Evolutionary conservation across 2,113 vertebrate genomes (phyloP).

Genomic region (Xenus cinereus): DNA sequence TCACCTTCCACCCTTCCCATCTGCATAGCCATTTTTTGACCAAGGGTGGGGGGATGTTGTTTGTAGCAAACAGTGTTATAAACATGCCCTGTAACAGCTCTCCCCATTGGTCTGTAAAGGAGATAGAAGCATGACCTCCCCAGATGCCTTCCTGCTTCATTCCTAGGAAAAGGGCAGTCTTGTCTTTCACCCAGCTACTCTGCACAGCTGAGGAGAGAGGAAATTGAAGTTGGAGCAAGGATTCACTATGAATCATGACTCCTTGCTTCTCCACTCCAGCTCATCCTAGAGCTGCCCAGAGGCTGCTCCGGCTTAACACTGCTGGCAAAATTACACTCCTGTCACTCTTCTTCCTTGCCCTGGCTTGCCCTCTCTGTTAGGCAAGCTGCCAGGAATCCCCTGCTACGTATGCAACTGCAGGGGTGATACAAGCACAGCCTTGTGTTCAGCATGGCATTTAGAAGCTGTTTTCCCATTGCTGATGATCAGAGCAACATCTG

Average conservation of each 20-base stretch:
- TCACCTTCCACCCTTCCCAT: not conserved
- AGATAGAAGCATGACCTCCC: not conserved
- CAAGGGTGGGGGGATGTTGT: not conserved
- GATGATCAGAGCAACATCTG: conserved; percentile 22
- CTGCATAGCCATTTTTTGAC: not conserved
- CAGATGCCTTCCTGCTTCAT: not conserved
- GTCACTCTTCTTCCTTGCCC: not conserved
- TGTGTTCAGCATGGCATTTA: not conserved
- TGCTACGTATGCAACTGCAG: not conserved
- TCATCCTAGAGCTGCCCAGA: not conserved
- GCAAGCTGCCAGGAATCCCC: conserved; percentile 9
- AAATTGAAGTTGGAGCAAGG: not conserved
- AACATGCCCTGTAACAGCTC: not conserved
- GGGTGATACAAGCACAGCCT: conserved; percentile 4
- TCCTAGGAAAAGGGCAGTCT: not conserved
- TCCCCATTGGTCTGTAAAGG: not conserved
- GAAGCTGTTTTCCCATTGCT: not conserved
- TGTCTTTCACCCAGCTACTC: not conserved
- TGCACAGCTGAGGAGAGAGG: not conserved
- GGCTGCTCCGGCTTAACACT: not conserved
- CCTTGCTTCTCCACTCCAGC: not conserved
- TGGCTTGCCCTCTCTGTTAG: not conserved
- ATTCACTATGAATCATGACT: not conserved
- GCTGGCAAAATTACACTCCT: not conserved
- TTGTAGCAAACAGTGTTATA: not conserved